phyloP scores from a whole-genome alignment of 2,888 invertebrate genomes.

The Noctua fimbriata region DNA sequence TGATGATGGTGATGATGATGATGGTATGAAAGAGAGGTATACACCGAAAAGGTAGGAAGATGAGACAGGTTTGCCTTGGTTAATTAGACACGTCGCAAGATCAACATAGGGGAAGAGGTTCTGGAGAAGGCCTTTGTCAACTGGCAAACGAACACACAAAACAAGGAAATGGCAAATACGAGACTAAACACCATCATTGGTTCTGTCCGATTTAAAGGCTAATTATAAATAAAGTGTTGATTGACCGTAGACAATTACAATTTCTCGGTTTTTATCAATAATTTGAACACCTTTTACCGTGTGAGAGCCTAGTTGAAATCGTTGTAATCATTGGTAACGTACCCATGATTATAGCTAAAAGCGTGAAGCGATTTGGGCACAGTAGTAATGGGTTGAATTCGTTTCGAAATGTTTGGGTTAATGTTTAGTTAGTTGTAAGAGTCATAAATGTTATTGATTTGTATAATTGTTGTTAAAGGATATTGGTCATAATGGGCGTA shows the following conservation, averaged over 20 bases:
- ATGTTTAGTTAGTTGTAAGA: neutral
- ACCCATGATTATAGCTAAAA: conserved; percentile 48
- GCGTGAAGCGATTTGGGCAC: conserved; percentile 53
- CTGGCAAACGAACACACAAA: neutral
- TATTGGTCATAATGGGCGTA: neutral
- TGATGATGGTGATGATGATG: neutral
- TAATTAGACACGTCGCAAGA: neutral
- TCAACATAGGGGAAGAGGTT: neutral
- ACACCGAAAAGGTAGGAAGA: neutral
- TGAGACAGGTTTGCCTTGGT: neutral
- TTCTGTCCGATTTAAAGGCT: conserved; percentile 51
- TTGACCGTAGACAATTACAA: conserved; percentile 71
- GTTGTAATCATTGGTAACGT: conserved; percentile 44
- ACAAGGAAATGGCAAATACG: neutral
- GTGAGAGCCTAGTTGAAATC: conserved; percentile 46
- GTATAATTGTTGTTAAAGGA: neutral
- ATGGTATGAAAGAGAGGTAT: neutral
- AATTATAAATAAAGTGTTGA: conserved; percentile 65
- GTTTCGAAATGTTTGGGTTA: conserved; percentile 44
- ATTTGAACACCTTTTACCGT: conserved; percentile 53
- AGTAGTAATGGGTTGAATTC: conserved; percentile 57
- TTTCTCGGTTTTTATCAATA: conserved; percentile 63
- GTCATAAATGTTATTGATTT: neutral
- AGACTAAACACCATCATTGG: neutral
- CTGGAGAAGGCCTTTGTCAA: neutral